Percentiles rank a stretch among this genome's conserved stretches.
Conservation (phyloP, 2,797 vertebrate species). For the Hemitrygon akajei region DNA sequence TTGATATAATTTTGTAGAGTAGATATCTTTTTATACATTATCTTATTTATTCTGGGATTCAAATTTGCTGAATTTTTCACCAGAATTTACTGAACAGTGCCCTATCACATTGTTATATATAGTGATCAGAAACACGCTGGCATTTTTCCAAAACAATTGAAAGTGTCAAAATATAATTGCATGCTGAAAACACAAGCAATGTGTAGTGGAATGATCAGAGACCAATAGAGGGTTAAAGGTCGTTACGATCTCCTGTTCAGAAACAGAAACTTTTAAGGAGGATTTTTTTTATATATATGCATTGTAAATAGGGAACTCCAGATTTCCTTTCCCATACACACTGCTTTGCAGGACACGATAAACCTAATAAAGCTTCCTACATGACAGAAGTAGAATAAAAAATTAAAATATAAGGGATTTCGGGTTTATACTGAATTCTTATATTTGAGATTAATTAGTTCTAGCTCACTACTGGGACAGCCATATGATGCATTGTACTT, state of each 20-base stretch:
- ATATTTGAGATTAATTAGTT: background rate
- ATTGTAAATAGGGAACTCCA: background rate
- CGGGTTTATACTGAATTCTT: background rate
- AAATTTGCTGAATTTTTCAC: constrained; percentile 32
- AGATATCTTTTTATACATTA: constrained; percentile 13
- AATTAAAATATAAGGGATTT: background rate
- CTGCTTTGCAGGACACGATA: background rate
- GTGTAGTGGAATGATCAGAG: constrained; percentile 37
- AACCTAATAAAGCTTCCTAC: too few relatives aligned
- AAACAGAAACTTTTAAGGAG: constrained; percentile 34
- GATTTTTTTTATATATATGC: background rate
- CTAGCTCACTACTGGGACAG: background rate
- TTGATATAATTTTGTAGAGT: constrained; percentile 35
- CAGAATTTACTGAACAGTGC: constrained; percentile 21
- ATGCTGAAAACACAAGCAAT: constrained; percentile 30
- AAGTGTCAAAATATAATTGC: constrained; percentile 37
- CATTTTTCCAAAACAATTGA: constrained; percentile 36
- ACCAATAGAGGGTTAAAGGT: constrained; percentile 35
- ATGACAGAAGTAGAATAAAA: background rate
- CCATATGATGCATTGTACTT: background rate
- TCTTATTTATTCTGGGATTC: constrained; percentile 34
- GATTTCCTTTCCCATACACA: background rate
- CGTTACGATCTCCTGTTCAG: constrained; percentile 27
- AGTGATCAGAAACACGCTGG: constrained; percentile 34
- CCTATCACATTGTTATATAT: constrained; percentile 29